Base-by-base conservation (phyloP, 1,140 invertebrate species). In the Ctenoplectra terminalis region DNA sequence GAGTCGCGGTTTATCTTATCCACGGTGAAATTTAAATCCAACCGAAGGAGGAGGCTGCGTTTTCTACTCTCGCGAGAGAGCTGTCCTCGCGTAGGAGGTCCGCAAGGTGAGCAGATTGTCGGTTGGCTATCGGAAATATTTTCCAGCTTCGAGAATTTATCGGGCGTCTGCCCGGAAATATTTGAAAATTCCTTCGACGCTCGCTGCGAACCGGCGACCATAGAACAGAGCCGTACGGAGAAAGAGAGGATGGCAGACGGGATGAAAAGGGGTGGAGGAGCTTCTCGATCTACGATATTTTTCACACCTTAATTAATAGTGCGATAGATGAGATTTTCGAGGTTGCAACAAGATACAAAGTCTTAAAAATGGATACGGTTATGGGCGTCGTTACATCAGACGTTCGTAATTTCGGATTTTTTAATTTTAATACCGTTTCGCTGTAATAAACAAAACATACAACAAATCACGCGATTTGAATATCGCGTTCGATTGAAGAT, bases 141-240 rank as follows among this genome's bases (percentile, higher is more conserved):
- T 91, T 87, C 88, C 83, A 83, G 80, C 88, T 85, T 60, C 86
- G 89, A 91, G 90, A 92, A 92, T 93, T 92, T 93, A 92, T 93
- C 87, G 91, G 87, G 88, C 85, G 86, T 90, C 86, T 83, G 85
- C 64, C 70, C 81, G 87, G 83, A 90, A 91, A 91, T 90, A 91
- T 91, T 91, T 90, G 82, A 88, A 90, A 92, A 92, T 91, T 92
- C 88, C 89, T 88, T 85, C 85, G 86, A 84, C 85, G 86, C 78
- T 72, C 73, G 60, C 46, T 48, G 86, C 50, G 34, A 70, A 67
- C 43, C 60, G n/a, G 52, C 75, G 66, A n/a, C 34, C 63, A 70
- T 73, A 78, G 74, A 73, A 75, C 52, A 69, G 69, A 70, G 46
- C 56, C 56, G 15, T 37, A n/a, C 63, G 11, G 31, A 17, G 56